phyloP scores from a whole-genome alignment of 2,888 invertebrate species.

The Tuberolachnus salignus region DNA sequence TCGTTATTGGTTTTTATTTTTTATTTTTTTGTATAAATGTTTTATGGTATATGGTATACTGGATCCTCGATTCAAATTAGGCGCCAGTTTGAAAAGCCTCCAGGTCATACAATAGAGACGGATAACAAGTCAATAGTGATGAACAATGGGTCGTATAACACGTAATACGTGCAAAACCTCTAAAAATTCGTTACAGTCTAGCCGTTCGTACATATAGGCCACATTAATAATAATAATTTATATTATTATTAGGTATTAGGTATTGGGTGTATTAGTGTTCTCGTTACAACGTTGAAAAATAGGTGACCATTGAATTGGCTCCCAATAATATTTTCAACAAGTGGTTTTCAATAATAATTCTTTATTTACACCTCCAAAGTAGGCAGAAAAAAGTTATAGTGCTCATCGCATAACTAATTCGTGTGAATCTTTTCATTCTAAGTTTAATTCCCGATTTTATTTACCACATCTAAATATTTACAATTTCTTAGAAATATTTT shows the following conservation, averaged over 20 bases:
- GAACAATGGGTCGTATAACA: slow-evolving; percentile 7
- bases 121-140: slow-evolving; percentile 5
- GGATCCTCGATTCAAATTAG: background rate
- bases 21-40: background rate
- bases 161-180: slow-evolving; percentile 15
- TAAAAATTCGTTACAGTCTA: slow-evolving; percentile 39
- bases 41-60: background rate
- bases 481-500: too few relatives aligned
- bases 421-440: too few relatives aligned
- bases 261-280: background rate
- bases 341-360: too few relatives aligned
- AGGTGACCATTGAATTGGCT: background rate
- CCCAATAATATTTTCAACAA: too few relatives aligned
- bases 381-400: too few relatives aligned
- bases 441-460: too few relatives aligned
- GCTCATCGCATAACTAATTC: too few relatives aligned
- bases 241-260: background rate
- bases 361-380: too few relatives aligned
- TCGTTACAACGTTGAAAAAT: background rate
- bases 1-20: background rate
- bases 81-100: slow-evolving; percentile 32
- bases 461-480: too few relatives aligned
- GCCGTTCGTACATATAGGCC: background rate
- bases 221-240: slow-evolving; percentile 26
- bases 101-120: background rate